Conservation (phyloP, 1,140 invertebrate genomes). For the Drosophila malerkotliana region DNA sequence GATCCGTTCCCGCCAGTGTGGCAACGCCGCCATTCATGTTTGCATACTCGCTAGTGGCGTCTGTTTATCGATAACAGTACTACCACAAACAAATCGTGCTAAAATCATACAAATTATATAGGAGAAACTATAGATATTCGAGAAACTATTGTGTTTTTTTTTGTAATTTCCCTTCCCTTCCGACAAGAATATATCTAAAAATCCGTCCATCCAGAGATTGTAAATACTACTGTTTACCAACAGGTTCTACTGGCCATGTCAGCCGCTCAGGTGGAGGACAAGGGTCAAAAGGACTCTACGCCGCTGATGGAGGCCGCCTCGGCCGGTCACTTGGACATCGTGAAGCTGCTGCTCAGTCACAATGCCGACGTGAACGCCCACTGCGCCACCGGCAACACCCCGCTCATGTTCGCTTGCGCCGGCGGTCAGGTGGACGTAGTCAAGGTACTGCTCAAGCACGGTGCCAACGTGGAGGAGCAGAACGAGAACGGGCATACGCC, state of each 20-base stretch:
- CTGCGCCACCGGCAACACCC: slow-evolving; percentile 97
- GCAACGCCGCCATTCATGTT: slow-evolving; percentile 17
- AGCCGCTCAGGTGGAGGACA: slow-evolving; percentile 98
- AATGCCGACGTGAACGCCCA: slow-evolving; percentile 98
- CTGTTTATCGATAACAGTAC: slow-evolving; percentile 31
- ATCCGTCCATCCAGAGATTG: background rate
- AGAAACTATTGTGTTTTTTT: background rate
- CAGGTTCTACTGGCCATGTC: slow-evolving; percentile 97
- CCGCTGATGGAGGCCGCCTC: slow-evolving; percentile 98
- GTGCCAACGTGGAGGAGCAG: slow-evolving; percentile 98
- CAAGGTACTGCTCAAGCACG: slow-evolving; percentile 92
- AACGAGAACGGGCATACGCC: slow-evolving; percentile 99
- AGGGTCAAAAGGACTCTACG: slow-evolving; percentile 96
- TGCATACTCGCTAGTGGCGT: slow-evolving; percentile 2
- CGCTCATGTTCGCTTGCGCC: slow-evolving; percentile 99
- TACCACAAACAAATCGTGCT: background rate
- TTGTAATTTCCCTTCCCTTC: background rate
- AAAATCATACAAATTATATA: slow-evolving; percentile 4
- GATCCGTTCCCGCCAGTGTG: slow-evolving; percentile 3
- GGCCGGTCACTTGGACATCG: slow-evolving; percentile 97
- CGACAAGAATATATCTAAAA: background rate
- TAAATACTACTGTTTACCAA: slow-evolving; percentile 14
- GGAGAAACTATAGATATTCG: background rate
- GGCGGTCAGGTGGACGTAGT: slow-evolving; percentile 98
- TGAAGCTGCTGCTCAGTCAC: slow-evolving; percentile 94